These are phyloP conservation scores for Eolophus roseicapilla DNA, from an alignment of 2,113 vertebrate species.

Conservation along the genomic window DNA sequence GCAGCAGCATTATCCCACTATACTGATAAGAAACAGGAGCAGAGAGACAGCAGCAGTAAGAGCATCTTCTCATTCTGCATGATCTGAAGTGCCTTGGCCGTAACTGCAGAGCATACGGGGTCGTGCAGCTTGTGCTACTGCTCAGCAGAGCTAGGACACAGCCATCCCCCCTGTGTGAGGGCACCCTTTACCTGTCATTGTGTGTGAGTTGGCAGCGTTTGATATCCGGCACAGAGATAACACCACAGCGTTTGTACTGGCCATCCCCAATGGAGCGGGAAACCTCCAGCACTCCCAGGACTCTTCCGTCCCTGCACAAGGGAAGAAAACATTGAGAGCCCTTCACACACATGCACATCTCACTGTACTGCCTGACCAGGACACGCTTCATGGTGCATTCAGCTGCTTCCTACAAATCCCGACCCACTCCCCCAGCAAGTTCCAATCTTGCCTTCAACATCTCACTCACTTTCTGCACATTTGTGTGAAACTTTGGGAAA, in stretches of 20 bases:
- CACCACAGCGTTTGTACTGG: conserved; percentile 94
- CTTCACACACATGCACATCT: rapidly evolving
- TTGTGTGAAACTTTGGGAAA: not conserved
- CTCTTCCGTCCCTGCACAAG: conserved; percentile 84
- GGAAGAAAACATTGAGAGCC: not conserved
- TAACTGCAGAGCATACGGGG: not conserved
- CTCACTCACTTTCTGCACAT: not conserved
- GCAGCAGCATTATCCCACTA: not conserved
- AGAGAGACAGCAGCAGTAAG: not conserved
- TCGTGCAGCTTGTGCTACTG: not conserved
- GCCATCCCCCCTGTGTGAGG: rapidly evolving
- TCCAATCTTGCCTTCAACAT: not conserved
- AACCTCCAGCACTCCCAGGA: conserved; percentile 92
- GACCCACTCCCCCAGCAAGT: not conserved
- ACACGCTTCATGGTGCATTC: rapidly evolving
- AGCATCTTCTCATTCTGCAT: not conserved
- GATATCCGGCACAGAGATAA: conserved; percentile 91
- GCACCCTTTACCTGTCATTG: conserved; percentile 82
- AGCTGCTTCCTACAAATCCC: not conserved
- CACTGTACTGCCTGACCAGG: not conserved
- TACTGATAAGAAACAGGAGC: not conserved
- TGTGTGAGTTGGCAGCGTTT: conserved; percentile 86
- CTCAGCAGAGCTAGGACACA: not conserved
- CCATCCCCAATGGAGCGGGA: conserved; percentile 96
- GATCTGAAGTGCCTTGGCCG: not conserved